Base-by-base conservation (phyloP, 2,113 vertebrate genomes). In the Coracopsis vasa region DNA sequence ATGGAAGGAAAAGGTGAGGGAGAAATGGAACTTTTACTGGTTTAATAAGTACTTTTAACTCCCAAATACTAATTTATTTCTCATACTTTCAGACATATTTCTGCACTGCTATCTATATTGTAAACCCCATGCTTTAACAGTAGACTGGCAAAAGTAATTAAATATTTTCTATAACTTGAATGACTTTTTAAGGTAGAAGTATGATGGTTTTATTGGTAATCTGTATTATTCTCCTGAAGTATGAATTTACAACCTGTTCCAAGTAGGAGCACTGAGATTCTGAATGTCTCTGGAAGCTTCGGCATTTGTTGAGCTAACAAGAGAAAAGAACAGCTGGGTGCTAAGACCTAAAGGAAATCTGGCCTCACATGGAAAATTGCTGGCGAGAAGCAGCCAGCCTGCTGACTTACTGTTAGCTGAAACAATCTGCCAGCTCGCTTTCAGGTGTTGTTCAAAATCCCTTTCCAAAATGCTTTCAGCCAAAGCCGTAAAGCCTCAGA, bases 341-440 rank as follows among this genome's bases (percentile, higher is more conserved):
- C 64, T 84, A 86, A 92, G 83, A 92, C 94, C 86, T 79, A 31
- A 77, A 88, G 90, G 77, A 96, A 94, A 88, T 92, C 81, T 82
- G 77, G 39, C 80, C 72, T 78, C 53, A 29, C 69, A 24, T 12
- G 56, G 77, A 92, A 93, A 96, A 84, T 23, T 70, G 45, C 56
- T 73, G n/a, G 66, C 24, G 51, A 64, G 83, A 71, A 84, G 51
- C 80, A 81, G 69, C 88, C 64, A 86, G 69, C 54, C 72, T 86
- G 82, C 80, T 88, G 75, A 88, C 54, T 92, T 86, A 35, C 67
- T 73, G 53, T 28, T 88, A 80, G 66, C 88, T 90, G 90, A 41
- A 91, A 80, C 48, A 71, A 88, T 60, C 86, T 86, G 88, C 75
- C 95, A 88, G 72, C 80, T 96, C 5, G 1, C 60, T 92, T 80